These are phyloP conservation scores for Drosophila kanapiae DNA, from an alignment of 1,140 invertebrate genomes.

Conservation along the genomic window DNA sequence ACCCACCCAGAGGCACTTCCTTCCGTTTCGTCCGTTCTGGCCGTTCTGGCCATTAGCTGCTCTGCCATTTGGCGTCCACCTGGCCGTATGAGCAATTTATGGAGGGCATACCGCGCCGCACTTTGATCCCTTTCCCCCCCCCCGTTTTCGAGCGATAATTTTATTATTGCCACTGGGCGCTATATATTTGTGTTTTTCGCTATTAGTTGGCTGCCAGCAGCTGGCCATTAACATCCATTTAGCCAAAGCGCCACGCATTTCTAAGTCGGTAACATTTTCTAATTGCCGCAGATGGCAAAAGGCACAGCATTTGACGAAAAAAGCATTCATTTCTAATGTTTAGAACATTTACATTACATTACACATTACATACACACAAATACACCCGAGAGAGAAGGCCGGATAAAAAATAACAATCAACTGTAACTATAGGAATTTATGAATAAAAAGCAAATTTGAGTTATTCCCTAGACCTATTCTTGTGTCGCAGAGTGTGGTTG, in stretches of 20 bases:
- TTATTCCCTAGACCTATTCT: no score
- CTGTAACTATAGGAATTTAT: no score
- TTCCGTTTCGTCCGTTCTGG: background rate
- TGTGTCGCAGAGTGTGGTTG: background rate
- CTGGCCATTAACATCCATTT: conserved; percentile 82
- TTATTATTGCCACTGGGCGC: conserved; percentile 59
- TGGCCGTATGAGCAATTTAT: conserved; percentile 74
- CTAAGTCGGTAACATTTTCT: conserved; percentile 80
- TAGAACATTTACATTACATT: no score
- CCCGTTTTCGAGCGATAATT: conserved; percentile 60
- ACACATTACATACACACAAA: no score
- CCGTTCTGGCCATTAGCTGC: background rate
- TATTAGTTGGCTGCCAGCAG: conserved; percentile 77
- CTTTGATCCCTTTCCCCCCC: conserved; percentile 5
- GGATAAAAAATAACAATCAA: no score
- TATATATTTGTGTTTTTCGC: conserved; percentile 42
- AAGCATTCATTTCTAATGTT: no score
- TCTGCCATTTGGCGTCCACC: conserved; percentile 51
- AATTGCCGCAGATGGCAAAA: conserved; percentile 66
- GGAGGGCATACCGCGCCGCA: conserved; percentile 28
- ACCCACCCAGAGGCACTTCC: background rate
- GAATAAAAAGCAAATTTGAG: no score
- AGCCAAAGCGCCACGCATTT: conserved; percentile 78
- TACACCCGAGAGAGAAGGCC: no score
- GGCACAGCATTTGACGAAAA: background rate